These are phyloP conservation scores for Lamellibrachia columna DNA, from an alignment of 2,888 invertebrate genomes.

Conservation along the genomic window DNA sequence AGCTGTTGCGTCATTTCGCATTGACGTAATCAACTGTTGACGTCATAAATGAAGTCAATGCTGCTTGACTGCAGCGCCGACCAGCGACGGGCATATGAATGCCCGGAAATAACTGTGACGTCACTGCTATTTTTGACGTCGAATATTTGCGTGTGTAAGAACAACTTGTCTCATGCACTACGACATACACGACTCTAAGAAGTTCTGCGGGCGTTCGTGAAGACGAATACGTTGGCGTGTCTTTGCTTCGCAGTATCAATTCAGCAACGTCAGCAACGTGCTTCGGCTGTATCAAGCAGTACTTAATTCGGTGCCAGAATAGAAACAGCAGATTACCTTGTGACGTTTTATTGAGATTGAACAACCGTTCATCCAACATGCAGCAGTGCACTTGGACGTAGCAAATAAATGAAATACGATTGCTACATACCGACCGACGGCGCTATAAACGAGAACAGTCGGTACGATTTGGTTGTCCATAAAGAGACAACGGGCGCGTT, in stretches of 20 bases:
- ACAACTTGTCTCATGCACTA: not conserved
- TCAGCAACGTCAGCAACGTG: not conserved
- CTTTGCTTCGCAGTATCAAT: not conserved
- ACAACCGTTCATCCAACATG: not conserved
- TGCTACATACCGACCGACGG: not conserved
- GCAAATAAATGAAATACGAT: not conserved
- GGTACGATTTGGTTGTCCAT: not conserved
- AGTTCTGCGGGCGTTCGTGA: not conserved
- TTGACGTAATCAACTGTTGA: not conserved
- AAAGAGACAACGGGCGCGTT: not conserved
- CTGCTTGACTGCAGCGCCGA: not conserved
- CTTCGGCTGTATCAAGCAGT: not conserved
- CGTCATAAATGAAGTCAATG: not conserved
- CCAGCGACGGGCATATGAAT: not conserved
- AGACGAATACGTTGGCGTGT: not conserved
- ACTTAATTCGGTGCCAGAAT: not conserved
- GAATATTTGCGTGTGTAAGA: not conserved
- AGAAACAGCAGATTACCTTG: not conserved
- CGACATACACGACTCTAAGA: not conserved
- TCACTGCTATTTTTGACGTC: not conserved
- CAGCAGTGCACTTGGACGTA: not conserved
- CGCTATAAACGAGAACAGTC: not conserved
- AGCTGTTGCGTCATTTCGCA: no score
- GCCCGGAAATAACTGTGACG: not conserved
- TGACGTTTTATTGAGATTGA: not conserved